Base-by-base conservation (phyloP, 2,888 invertebrate genomes). In the Zhengitettix transpicula region DNA sequence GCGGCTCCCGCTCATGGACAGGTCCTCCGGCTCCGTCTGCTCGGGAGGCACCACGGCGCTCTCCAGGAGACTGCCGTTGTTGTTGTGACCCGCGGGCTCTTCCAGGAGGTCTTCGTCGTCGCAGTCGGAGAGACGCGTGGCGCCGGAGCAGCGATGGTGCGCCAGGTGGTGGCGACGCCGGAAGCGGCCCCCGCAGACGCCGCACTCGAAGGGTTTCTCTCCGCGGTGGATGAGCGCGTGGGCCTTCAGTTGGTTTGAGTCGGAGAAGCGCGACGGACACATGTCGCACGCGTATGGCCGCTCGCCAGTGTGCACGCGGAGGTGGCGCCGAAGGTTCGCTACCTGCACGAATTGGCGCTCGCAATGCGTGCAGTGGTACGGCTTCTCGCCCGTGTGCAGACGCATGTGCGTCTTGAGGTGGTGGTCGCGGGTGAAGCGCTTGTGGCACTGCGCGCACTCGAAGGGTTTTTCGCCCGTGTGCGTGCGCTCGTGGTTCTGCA, bases 381-480 rank as follows among this genome's bases (percentile, higher is more conserved):
- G 94, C 68, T 93, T 89, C 72, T 94, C 94, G 1, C 94, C 94
- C 1, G 94, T 94, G 72, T 94, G 94, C 63, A 94, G 76, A 40
- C 94, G 80, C 80, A 94, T 87, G 74, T 94, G 94, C 0, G 94
- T 94, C 75, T 94, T 94, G 58, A 94, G 77, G 69, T 94, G 94
- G 69, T 94, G 94, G 71, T 94, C 94, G 57, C 94, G 81, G 1
- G 93, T 94, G 73, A 94, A 94, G 65, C 91, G 80, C 73, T 94
- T 94, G 71, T 91, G 87, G 71, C 94, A 94, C 72, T 91, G 89
- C 42, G 84, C 85, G 69, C 94, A 94, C 71, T 91, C 89, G 75
- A 93, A 94, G 0, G 94, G 94, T 69, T 94, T 94, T 71, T 94
- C 94, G 0, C 94, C 94, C 0, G 94, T 94, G 72, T 94, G 94